Base-by-base conservation (phyloP, 2,113 vertebrate species). In the Notothenia coriiceps region DNA sequence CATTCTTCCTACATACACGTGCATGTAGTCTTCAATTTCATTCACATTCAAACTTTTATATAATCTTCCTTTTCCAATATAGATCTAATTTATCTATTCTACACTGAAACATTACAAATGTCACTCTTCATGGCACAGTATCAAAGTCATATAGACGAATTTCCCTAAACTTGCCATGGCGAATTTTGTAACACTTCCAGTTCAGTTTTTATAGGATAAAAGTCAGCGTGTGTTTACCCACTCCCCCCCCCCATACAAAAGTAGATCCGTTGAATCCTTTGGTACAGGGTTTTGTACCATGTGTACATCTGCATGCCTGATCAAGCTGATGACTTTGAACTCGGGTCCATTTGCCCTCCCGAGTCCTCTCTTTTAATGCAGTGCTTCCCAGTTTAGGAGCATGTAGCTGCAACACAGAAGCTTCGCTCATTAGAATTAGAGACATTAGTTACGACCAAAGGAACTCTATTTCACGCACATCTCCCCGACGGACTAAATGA, bases 391-490 rank as follows among this genome's bases (percentile, higher is more conserved):
- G 88, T 94, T 94, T 89, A 91, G 86, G 76, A 86, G 86, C 86
- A 77, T 79, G 74, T 76, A 82, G 79, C 87, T 80, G 68, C 79
- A 67, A 84, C 84, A 80, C 77, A 84, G 80, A 86, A 64, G 86
- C 86, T 49, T 44, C 56, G 64, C 84, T 92, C 87, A 91, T 90
- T 91, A 91, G 86, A 91, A 94, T 94, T 90, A 91, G 83, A 88
- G 85, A 88, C 87, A 93, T 93, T 92, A 92, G 88, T 91, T 92
- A 93, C 91, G 85, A 92, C 82, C 93, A 93, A 91, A 91, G 87
- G 86, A 92, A 93, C 88, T 84, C 91, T 92, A 92, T 92, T 90
- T 93, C 88, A 93, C 83, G 91, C 92, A 94, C 90, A 90, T 94
- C 83, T 91, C 86, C 82, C 84, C 82, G 22, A 82, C 80, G 74